Evolutionary conservation across 2,888 invertebrate species (phyloP), one percentile per base, ranked within the genome.

Genomic region (Platycheirus albimanus): DNA sequence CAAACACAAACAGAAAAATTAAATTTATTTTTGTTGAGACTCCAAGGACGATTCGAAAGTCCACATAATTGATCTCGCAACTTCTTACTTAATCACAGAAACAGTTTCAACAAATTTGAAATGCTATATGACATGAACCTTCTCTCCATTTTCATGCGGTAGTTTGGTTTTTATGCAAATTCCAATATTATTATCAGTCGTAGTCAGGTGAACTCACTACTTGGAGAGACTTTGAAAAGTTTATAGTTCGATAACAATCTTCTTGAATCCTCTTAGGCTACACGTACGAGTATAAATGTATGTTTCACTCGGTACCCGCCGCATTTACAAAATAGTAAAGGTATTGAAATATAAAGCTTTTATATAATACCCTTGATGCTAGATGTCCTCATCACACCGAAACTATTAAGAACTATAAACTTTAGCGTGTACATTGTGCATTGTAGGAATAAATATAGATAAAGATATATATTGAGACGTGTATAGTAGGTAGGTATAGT

Each of bases 341-440:
- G 11, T 17, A 70, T 47, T 49, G 58, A 58, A 41, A 36, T 41
- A 64, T 10, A 36, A 15, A 47, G 58, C 15, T 15, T 41, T 54
- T 17, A 54, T 24, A 41, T 24, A 43, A 58, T 58, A 58, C 61
- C 61, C 61, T 61, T 56, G 41, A 71, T 41, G 56, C 71, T 58
- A 76, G 51, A 71, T 67, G 81, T 77, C 67, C 67, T 56, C 45
- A 76, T 77, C 67, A 41, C 61, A 81, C 30, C 30, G 56, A 72
- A 71, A 77, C 81, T 83, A 72, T 72, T 78, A 72, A 58, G 72
- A 83, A 78, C 83, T 78, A 67, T 83, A 83, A 83, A 83, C 72
- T 72, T 78, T 7, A 72, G 38, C 36, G 20, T 15, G 24, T 11
- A 33, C 28, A 43, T 3, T 2, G 11, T 47, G 11, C 19, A 3